These are phyloP conservation scores for Solenopsis fugax DNA, from an alignment of 1,140 invertebrate species.

Conservation along the genomic window DNA sequence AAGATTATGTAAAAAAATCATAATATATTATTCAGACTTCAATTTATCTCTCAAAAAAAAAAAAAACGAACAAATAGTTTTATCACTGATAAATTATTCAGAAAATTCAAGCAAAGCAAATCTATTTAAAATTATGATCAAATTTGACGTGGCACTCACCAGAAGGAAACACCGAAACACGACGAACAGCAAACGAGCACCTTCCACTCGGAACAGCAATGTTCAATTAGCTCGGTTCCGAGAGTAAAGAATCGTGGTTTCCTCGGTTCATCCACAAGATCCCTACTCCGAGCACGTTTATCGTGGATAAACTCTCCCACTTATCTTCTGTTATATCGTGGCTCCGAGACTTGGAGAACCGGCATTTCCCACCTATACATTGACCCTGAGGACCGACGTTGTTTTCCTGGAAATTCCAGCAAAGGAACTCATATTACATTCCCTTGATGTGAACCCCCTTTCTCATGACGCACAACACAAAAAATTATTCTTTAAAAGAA, in stretches of 20 bases:
- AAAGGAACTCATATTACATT: background rate
- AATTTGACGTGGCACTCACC: slow-evolving; percentile 42
- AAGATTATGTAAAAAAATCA: background rate
- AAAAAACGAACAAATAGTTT: background rate
- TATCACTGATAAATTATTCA: background rate
- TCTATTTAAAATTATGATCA: background rate
- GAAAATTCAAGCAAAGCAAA: background rate
- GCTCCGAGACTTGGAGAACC: background rate
- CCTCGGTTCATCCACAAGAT: slow-evolving; percentile 33
- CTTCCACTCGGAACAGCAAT: slow-evolving; percentile 19
- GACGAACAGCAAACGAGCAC: background rate
- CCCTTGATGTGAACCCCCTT: background rate
- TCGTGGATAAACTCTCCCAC: slow-evolving; percentile 56
- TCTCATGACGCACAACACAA: slow-evolving; percentile 4
- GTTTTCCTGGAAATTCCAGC: slow-evolving; percentile 41
- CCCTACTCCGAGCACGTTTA: slow-evolving; percentile 45
- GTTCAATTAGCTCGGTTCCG: background rate
- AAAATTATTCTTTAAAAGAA: background rate
- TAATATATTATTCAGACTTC: background rate
- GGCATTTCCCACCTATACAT: slow-evolving; percentile 62
- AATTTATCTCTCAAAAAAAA: background rate
- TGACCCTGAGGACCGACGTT: background rate
- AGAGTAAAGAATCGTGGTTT: slow-evolving; percentile 2
- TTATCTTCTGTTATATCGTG: background rate
- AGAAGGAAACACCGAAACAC: background rate